These are phyloP conservation scores for Tinamus major DNA, from an alignment of 2,797 vertebrate species.

Conservation along the genomic window DNA sequence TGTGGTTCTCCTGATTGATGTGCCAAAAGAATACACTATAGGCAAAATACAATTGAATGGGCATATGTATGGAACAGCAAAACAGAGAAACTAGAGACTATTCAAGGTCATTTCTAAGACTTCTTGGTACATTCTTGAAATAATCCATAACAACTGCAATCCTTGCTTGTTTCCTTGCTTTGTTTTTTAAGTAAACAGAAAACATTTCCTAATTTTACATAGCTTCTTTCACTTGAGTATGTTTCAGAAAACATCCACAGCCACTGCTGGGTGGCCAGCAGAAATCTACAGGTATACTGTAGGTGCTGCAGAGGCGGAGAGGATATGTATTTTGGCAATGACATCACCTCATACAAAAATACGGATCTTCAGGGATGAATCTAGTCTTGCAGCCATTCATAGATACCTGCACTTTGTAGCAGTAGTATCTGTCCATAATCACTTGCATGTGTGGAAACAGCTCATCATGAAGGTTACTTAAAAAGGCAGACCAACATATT, in stretches of 20 bases:
- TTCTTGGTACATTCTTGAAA: slow-evolving; percentile 44
- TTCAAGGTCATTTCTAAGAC: slow-evolving; percentile 42
- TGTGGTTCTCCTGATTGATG: neutral
- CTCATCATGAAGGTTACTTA: neutral
- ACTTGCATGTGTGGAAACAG: neutral
- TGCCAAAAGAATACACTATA: slow-evolving; percentile 32
- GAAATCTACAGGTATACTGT: neutral
- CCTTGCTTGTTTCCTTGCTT: slow-evolving; percentile 45
- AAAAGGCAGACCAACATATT: neutral
- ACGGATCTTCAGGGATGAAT: neutral
- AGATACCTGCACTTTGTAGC: neutral
- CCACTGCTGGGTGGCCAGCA: neutral
- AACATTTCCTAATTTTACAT: slow-evolving; percentile 9
- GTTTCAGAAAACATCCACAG: slow-evolving; percentile 22
- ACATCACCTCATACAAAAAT: neutral
- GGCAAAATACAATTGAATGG: slow-evolving; percentile 55
- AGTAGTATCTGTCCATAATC: neutral
- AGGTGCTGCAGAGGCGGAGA: neutral
- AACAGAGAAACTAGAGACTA: slow-evolving; percentile 33
- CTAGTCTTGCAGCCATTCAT: neutral
- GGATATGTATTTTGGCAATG: neutral
- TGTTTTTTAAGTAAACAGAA: slow-evolving; percentile 41
- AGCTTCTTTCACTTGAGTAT: neutral
- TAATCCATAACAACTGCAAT: slow-evolving; percentile 57
- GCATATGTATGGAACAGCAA: slow-evolving; percentile 20